Evolutionary conservation across 2,888 invertebrate genomes (phyloP).

Genomic region (Ochropacha duplaris): DNA sequence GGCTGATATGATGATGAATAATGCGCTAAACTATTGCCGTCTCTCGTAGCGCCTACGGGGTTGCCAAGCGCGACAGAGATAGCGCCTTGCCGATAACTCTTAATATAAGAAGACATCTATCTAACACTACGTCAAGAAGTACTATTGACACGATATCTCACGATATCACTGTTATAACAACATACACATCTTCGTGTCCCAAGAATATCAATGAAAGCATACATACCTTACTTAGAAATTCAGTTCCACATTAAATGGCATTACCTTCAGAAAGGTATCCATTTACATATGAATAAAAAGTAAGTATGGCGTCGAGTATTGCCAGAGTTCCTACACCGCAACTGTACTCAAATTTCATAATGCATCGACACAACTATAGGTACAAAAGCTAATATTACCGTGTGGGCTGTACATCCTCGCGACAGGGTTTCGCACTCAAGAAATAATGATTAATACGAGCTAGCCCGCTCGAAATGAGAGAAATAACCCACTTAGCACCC

Average conservation of each 20-base stretch:
- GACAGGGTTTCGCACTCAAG: conserved; percentile 73
- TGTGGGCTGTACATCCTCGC: conserved; percentile 22
- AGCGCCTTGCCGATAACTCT: too few species aligned
- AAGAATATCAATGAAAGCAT: not conserved
- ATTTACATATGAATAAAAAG: not conserved
- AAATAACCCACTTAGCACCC: conserved; percentile 33
- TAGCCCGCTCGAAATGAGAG: conserved; percentile 38
- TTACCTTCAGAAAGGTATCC: not conserved
- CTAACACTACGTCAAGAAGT: not conserved
- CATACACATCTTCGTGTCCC: not conserved
- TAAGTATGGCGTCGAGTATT: not conserved
- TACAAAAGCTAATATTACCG: conserved; percentile 2
- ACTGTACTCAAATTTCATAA: not conserved
- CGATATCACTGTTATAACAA: not conserved
- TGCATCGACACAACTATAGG: conserved; percentile 5
- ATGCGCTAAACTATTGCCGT: too few species aligned
- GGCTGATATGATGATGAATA: too few species aligned
- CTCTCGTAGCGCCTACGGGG: too few species aligned
- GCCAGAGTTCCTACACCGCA: not conserved
- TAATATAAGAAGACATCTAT: not conserved
- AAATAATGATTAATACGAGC: conserved; percentile 67
- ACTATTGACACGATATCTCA: not conserved
- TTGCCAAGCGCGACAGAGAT: too few species aligned
- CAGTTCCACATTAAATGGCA: not conserved
- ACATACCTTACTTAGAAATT: not conserved